A percentile compares a stretch with the other conserved stretches of the same genome.
Evolutionary conservation across 2,797 vertebrate genomes (phyloP).

Genomic region (Kryptopterus vitreolus): DNA sequence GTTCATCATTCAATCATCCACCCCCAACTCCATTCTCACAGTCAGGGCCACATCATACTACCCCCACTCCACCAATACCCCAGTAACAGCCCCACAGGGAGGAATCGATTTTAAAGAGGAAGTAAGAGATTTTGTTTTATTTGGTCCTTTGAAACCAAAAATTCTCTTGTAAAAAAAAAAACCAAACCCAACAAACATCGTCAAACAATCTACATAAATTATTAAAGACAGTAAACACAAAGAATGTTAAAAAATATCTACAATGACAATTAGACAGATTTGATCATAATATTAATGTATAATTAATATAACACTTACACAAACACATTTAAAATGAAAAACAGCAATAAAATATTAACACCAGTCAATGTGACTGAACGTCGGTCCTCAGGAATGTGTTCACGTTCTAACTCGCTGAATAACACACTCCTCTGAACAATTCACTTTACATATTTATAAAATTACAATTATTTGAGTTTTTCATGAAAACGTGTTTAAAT

Average conservation of each 20-base stretch:
- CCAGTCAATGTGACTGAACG: slow-evolving; percentile 80
- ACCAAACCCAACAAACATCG: background rate
- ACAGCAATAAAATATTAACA: slow-evolving; percentile 50
- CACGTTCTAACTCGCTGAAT: slow-evolving; percentile 1
- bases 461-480: background rate
- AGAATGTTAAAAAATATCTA: slow-evolving; percentile 36
- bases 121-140: slow-evolving; percentile 62
- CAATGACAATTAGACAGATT: slow-evolving; percentile 35
- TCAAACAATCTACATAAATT: too few relatives aligned
- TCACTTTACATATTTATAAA: slow-evolving; percentile 20
- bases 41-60: background rate
- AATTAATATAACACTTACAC: slow-evolving; percentile 51
- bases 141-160: slow-evolving; percentile 65
- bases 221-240: slow-evolving; percentile 67
- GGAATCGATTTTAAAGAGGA: background rate
- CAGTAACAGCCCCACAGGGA: background rate
- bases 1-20: background rate
- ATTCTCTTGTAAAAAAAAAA: slow-evolving; percentile 47
- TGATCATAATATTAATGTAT: slow-evolving; percentile 15
- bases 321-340: slow-evolving; percentile 46
- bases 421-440: slow-evolving; percentile 16
- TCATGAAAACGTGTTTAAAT: slow-evolving; percentile 52
- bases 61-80: background rate
- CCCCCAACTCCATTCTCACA: background rate
- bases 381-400: slow-evolving; percentile 56